phyloP scores from a whole-genome alignment of 2,888 invertebrate species.

The Thymelicus lineola region DNA sequence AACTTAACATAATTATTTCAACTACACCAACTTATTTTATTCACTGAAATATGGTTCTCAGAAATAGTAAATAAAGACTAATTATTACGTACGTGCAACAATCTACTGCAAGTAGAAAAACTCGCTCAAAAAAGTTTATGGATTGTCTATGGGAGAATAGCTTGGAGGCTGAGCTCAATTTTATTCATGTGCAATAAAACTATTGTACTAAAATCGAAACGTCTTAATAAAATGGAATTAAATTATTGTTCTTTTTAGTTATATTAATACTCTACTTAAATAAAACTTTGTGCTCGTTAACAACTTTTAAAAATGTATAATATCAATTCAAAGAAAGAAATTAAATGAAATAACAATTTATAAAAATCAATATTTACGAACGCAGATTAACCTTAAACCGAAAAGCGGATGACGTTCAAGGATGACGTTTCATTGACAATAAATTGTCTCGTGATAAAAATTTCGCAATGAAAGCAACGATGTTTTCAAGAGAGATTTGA shows the following conservation, averaged over 20 bases:
- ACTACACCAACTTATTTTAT: constrained; percentile 50
- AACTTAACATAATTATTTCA: constrained; percentile 65
- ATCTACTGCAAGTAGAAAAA: constrained; percentile 50
- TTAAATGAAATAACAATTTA: too few species aligned
- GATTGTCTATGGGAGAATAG: constrained; percentile 58
- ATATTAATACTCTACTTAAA: too few species aligned
- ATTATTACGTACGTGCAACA: constrained; percentile 82
- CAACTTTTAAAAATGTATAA: too few species aligned
- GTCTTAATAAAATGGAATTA: too few species aligned
- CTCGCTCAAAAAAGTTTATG: constrained; percentile 51
- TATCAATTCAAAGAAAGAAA: too few species aligned
- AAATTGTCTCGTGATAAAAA: constrained; percentile 61
- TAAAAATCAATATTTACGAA: constrained; percentile 40
- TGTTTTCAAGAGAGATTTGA: constrained; percentile 21
- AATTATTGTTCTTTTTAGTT: too few species aligned
- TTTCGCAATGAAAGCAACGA: background rate
- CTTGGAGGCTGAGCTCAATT: background rate
- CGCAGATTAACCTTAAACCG: constrained; percentile 52
- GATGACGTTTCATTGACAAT: constrained; percentile 49
- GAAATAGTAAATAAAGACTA: constrained; percentile 78
- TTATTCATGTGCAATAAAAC: background rate
- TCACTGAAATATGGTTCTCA: constrained; percentile 56
- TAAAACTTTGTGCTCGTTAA: too few species aligned
- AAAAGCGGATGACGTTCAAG: constrained; percentile 1
- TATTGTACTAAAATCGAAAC: background rate